These are phyloP conservation scores for Myioborus melanocephalus DNA, from an alignment of 2,797 vertebrate genomes.

Conservation along the genomic window DNA sequence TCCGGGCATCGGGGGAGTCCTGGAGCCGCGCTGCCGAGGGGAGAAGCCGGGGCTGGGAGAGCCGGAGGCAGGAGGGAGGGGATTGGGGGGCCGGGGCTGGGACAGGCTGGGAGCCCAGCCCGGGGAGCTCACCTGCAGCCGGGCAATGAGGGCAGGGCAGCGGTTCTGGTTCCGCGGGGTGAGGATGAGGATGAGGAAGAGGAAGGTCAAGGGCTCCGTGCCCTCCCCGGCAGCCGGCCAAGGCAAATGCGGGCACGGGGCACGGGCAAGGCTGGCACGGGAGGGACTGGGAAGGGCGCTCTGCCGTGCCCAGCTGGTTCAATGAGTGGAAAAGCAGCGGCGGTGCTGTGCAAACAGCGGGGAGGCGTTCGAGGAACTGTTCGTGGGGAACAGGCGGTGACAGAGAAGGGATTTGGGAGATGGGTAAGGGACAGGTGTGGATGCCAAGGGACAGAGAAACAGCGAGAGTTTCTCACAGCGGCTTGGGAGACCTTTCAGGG, in stretches of 20 bases:
- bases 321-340: background rate
- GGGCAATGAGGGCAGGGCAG: accelerated
- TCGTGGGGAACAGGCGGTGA: background rate
- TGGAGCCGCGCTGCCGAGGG: background rate
- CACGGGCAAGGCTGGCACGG: background rate
- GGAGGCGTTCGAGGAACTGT: background rate
- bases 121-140: background rate
- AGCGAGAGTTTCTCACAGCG: too few species aligned
- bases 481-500: too few species aligned
- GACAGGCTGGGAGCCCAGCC: background rate
- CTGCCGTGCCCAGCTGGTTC: background rate
- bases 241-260: background rate
- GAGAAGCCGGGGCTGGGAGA: background rate
- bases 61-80: background rate
- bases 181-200: background rate
- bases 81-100: background rate
- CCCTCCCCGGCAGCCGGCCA: background rate
- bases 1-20: too few species aligned
- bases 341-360: background rate
- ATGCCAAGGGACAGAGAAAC: too few species aligned
- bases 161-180: accelerated
- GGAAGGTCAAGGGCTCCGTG: accelerated
- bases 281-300: background rate
- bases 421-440: background rate
- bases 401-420: background rate